Conservation (phyloP, 2,888 invertebrate genomes). For the Cryptosula pallasiana region DNA sequence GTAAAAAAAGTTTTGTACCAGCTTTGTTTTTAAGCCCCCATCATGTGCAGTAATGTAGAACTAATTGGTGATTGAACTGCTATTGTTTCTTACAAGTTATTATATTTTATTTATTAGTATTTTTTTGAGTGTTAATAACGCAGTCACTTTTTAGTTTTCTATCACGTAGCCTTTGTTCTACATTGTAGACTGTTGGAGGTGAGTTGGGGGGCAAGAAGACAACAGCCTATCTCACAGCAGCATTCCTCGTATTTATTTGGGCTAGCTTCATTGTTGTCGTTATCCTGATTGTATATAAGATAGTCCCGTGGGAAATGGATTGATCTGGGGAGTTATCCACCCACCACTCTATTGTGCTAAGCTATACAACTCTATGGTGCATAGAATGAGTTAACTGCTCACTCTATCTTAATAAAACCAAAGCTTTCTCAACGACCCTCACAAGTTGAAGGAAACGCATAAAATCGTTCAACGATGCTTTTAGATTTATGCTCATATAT, state of each 20-base stretch:
- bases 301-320: conserved; percentile 7
- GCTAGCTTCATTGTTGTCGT: conserved; percentile 34
- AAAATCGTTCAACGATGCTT: too few relatives aligned
- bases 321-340: neutral
- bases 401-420: neutral
- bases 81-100: too few relatives aligned
- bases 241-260: conserved; percentile 39
- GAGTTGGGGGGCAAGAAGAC: conserved; percentile 43
- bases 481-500: too few relatives aligned
- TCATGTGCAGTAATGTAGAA: too few relatives aligned
- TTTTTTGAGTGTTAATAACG: too few relatives aligned
- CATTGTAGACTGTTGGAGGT: conserved; percentile 45
- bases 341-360: neutral
- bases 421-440: neutral
- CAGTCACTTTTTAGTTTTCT: too few relatives aligned
- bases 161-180: too few relatives aligned
- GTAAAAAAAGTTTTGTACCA: too few relatives aligned
- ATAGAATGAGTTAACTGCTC: neutral
- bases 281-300: conserved; percentile 31
- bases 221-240: conserved; percentile 32
- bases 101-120: too few relatives aligned
- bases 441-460: too few relatives aligned
- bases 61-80: too few relatives aligned
- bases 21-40: too few relatives aligned
- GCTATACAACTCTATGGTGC: neutral